A percentile compares a stretch with the other conserved stretches of the same genome.
Evolutionary conservation across 2,113 vertebrate species (phyloP).

Genomic region (Bothrops jararaca): DNA sequence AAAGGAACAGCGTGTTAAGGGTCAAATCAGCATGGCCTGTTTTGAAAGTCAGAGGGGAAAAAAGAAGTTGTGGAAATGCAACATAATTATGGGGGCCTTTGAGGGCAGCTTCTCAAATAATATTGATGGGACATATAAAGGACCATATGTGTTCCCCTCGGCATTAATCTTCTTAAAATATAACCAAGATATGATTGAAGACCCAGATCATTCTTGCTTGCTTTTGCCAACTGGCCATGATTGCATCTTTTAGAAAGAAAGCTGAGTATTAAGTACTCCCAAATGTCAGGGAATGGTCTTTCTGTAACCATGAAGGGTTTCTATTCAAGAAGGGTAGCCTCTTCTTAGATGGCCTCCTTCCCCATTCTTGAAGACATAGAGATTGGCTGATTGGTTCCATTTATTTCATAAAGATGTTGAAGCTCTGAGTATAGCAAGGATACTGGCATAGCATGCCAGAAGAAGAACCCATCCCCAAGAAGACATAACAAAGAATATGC

Average conservation of each 20-base stretch:
- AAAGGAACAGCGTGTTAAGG: constrained; percentile 24
- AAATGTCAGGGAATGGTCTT: background rate
- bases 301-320: background rate
- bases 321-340: background rate
- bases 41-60: background rate
- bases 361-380: background rate
- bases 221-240: background rate
- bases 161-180: background rate
- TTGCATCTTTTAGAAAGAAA: background rate
- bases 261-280: background rate
- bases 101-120: background rate
- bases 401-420: background rate
- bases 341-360: background rate
- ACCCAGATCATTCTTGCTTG: background rate
- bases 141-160: background rate
- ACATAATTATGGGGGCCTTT: background rate
- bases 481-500: background rate
- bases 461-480: background rate
- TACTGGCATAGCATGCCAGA: background rate
- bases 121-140: background rate
- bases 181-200: background rate
- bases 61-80: background rate
- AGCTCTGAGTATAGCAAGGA: background rate
- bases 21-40: constrained; percentile 6
- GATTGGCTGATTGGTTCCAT: background rate